A percentile compares a stretch with the other conserved stretches of the same genome.
Conservation (phyloP, 2,888 invertebrate species). For the Saturnia japonica region DNA sequence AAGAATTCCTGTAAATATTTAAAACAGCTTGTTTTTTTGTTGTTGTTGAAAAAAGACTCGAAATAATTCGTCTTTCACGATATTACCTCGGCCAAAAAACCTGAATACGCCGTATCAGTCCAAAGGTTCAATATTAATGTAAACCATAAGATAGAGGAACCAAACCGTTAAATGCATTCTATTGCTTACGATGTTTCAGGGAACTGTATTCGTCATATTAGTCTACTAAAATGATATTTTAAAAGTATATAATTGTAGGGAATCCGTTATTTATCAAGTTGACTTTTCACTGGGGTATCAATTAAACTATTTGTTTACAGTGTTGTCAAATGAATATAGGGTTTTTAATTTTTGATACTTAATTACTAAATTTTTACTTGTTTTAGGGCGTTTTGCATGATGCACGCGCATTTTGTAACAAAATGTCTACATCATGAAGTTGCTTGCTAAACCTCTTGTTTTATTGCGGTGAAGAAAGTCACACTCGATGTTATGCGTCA, state of each 20-base stretch:
- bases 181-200: neutral
- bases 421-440: too few relatives aligned
- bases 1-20: neutral
- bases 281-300: neutral
- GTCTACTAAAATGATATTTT: neutral
- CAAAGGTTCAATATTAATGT: neutral
- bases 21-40: neutral
- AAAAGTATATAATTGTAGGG: neutral
- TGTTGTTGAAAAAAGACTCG: neutral
- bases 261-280: neutral
- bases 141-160: neutral
- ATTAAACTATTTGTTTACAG: neutral
- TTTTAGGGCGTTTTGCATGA: too few relatives aligned
- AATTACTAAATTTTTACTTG: too few relatives aligned
- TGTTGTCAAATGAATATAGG: neutral
- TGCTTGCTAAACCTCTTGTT: too few relatives aligned
- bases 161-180: conserved; percentile 49
- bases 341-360: too few relatives aligned
- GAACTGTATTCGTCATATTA: neutral
- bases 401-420: too few relatives aligned
- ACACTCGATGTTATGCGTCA: too few relatives aligned
- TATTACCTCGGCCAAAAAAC: neutral
- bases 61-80: neutral
- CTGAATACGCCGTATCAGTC: neutral
- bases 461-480: too few relatives aligned